These are phyloP conservation scores for Drosophila quinaria DNA, from an alignment of 2,888 invertebrate species.

Conservation along the genomic window DNA sequence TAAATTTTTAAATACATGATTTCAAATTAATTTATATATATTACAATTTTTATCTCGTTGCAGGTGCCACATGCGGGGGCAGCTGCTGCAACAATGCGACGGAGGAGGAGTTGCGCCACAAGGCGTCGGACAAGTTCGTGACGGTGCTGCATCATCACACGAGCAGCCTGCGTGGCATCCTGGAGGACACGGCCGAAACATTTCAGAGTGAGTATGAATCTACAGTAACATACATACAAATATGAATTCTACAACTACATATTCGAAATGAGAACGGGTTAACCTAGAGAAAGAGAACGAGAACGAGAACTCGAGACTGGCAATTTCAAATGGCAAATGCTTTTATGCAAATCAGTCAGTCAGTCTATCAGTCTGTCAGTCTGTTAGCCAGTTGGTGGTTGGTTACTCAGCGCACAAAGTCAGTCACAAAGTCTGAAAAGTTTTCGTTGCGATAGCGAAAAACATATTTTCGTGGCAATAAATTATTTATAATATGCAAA, in stretches of 20 bases:
- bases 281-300: neutral
- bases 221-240: slow-evolving; percentile 3
- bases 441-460: slow-evolving; percentile 38
- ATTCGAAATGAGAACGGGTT: slow-evolving; percentile 15
- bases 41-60: slow-evolving; percentile 29
- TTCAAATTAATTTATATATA: slow-evolving; percentile 2
- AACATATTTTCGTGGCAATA: slow-evolving; percentile 77
- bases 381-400: slow-evolving; percentile 20
- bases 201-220: slow-evolving; percentile 89
- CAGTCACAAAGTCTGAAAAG: slow-evolving; percentile 61
- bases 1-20: neutral
- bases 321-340: slow-evolving; percentile 45
- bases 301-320: slow-evolving; percentile 19
- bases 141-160: slow-evolving; percentile 90
- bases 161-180: slow-evolving; percentile 90
- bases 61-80: slow-evolving; percentile 85
- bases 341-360: slow-evolving; percentile 65
- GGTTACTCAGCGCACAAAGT: slow-evolving; percentile 10
- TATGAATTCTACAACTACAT: slow-evolving; percentile 12
- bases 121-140: slow-evolving; percentile 87
- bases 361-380: slow-evolving; percentile 1
- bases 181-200: slow-evolving; percentile 90
- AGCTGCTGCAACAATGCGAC: slow-evolving; percentile 85
- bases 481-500: slow-evolving; percentile 82
- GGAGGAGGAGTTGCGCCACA: slow-evolving; percentile 83